Evolutionary conservation across 2,888 invertebrate genomes (phyloP).

Genomic region (Petrolisthes manimaculis): DNA sequence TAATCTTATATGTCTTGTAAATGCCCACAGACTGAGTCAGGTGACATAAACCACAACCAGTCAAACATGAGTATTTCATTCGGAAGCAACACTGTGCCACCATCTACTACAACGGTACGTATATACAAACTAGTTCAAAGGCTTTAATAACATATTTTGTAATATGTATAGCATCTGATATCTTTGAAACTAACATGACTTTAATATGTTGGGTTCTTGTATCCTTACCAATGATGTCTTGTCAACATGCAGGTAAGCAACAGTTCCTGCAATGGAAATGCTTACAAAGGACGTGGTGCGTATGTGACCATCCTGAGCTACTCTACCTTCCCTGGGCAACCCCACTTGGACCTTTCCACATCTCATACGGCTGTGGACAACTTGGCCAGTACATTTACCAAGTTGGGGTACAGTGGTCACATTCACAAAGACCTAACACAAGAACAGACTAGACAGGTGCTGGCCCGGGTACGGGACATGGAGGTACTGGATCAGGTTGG

Average conservation of each 20-base stretch:
- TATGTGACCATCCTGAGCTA: constrained; percentile 29
- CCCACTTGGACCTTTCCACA: constrained; percentile 3
- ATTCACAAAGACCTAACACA: constrained; percentile 15
- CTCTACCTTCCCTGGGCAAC: constrained; percentile 20
- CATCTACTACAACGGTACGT: too few species aligned
- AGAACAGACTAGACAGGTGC: not conserved
- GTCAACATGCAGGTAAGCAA: not conserved
- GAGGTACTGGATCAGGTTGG: not conserved
- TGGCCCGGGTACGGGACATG: not conserved
- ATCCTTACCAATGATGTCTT: not conserved
- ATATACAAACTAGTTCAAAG: too few species aligned
- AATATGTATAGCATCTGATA: not conserved
- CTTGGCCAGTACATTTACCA: constrained; percentile 8
- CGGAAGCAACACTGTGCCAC: too few species aligned
- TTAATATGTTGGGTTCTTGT: not conserved
- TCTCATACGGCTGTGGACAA: constrained; percentile 5
- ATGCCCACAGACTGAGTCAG: too few species aligned
- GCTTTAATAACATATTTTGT: too few species aligned
- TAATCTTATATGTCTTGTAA: too few species aligned
- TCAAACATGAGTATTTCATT: too few species aligned
- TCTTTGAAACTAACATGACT: not conserved
- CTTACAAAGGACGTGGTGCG: not conserved
- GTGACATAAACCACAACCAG: too few species aligned
- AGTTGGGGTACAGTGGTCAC: constrained; percentile 28
- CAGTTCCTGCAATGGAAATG: not conserved